A percentile compares a stretch with the other conserved stretches of the same genome.
These are phyloP conservation scores for Micrasema minimum DNA, from an alignment of 1,140 invertebrate species.

Conservation along the genomic window DNA sequence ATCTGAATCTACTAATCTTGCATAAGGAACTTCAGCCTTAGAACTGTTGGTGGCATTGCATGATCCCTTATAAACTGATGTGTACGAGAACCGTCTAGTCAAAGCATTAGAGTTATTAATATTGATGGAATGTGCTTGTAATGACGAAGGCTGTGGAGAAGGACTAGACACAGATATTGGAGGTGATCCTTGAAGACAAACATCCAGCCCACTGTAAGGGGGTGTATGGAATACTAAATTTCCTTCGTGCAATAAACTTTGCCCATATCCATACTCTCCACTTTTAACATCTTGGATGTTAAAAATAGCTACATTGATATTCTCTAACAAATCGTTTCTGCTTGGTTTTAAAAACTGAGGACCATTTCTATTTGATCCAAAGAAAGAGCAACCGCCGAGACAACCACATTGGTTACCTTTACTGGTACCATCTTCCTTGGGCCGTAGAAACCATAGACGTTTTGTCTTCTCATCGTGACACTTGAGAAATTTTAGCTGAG, in stretches of 20 bases:
- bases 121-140: conserved; percentile 56
- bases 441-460: conserved; percentile 95
- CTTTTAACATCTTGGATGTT: conserved; percentile 65
- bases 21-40: conserved; percentile 80
- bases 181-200: conserved; percentile 77
- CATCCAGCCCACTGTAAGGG: conserved; percentile 82
- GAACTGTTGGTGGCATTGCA: conserved; percentile 61
- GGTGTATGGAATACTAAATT: conserved; percentile 92
- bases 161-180: conserved; percentile 61
- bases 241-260: conserved; percentile 89
- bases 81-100: conserved; percentile 73
- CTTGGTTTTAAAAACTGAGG: conserved; percentile 87
- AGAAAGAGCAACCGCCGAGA: conserved; percentile 93
- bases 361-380: conserved; percentile 90
- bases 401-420: conserved; percentile 87
- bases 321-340: conserved; percentile 81
- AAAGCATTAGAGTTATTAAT: conserved; percentile 65
- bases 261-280: conserved; percentile 85
- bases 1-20: conserved; percentile 75
- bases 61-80: conserved; percentile 65
- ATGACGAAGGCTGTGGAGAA: conserved; percentile 60
- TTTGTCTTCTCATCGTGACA: conserved; percentile 89
- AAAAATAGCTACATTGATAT: conserved; percentile 79
- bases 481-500: conserved; percentile 89
- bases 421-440: conserved; percentile 69